phyloP scores from a whole-genome alignment of 2,888 invertebrate species.

The Gnatocerus cornutus region DNA sequence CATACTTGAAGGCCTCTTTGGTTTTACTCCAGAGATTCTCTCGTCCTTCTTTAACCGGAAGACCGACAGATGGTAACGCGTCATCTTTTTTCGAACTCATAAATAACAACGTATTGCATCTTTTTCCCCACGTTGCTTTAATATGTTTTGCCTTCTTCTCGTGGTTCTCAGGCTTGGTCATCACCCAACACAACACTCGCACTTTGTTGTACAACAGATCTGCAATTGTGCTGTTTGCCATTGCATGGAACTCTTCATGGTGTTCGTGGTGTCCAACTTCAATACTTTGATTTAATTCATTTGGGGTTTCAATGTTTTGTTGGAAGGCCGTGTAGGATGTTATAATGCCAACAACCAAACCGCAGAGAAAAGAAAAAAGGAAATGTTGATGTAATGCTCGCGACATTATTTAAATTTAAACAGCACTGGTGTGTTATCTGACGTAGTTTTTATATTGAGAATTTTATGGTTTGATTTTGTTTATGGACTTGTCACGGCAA shows the following conservation, averaged over 20 bases:
- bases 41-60: conserved; percentile 91
- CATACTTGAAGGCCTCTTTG: conserved; percentile 92
- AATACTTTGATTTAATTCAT: too few species aligned
- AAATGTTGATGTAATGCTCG: too few species aligned
- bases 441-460: too few species aligned
- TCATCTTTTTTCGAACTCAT: conserved; percentile 87
- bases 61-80: conserved; percentile 83
- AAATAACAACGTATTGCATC: conserved; percentile 90
- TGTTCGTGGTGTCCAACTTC: conserved; percentile 55
- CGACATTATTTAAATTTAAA: too few species aligned
- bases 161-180: conserved; percentile 95
- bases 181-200: conserved; percentile 95
- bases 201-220: conserved; percentile 83
- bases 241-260: conserved; percentile 65
- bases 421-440: too few species aligned
- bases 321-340: too few species aligned
- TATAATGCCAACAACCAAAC: too few species aligned
- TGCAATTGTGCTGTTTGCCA: conserved; percentile 80
- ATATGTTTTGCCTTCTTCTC: conserved; percentile 94
- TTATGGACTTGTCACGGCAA: too few species aligned
- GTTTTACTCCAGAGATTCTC: conserved; percentile 98
- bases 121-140: conserved; percentile 95
- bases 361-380: too few species aligned
- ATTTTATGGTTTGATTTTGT: too few species aligned
- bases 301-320: too few species aligned